A percentile compares a stretch with the other conserved stretches of the same genome.
Conservation (phyloP, 2,797 vertebrate species). For the Danio jaintianensis region DNA sequence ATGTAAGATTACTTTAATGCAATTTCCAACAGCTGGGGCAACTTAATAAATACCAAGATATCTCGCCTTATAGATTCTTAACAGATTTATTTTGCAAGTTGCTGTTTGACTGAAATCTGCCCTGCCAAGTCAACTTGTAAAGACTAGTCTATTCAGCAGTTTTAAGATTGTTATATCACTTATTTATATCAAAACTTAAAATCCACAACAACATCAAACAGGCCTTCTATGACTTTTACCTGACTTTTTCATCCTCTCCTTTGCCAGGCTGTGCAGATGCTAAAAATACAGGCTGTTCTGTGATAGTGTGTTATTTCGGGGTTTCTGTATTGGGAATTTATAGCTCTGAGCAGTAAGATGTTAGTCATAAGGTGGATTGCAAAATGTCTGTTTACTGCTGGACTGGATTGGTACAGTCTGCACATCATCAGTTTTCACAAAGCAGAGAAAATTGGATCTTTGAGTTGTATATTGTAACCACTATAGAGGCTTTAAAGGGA, state of each 20-base stretch:
- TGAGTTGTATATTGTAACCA: not conserved
- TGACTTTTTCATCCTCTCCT: not conserved
- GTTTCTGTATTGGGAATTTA: slow-evolving; percentile 35
- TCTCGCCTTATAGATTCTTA: not conserved
- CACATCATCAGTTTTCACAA: not conserved
- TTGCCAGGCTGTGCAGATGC: slow-evolving; percentile 6
- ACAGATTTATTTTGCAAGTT: not conserved
- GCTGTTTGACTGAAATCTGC: not conserved
- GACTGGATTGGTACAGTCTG: not conserved
- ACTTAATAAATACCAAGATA: not conserved
- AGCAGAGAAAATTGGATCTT: not conserved
- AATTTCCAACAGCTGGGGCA: too few species aligned
- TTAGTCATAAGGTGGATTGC: slow-evolving; percentile 45
- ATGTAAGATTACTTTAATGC: too few species aligned
- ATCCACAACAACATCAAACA: not conserved
- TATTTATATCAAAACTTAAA: not conserved
- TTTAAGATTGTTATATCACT: not conserved
- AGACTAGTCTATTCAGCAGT: not conserved
- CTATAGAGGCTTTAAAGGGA: not conserved
- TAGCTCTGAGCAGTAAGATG: slow-evolving; percentile 42
- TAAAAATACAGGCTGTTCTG: slow-evolving; percentile 48
- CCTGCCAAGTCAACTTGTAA: not conserved
- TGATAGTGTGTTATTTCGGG: slow-evolving; percentile 38
- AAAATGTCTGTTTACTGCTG: not conserved
- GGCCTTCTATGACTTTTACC: not conserved